A percentile compares a stretch with the other conserved stretches of the same genome.
Conservation (phyloP, 2,888 invertebrate genomes). For the Mechanitis messenoides region DNA sequence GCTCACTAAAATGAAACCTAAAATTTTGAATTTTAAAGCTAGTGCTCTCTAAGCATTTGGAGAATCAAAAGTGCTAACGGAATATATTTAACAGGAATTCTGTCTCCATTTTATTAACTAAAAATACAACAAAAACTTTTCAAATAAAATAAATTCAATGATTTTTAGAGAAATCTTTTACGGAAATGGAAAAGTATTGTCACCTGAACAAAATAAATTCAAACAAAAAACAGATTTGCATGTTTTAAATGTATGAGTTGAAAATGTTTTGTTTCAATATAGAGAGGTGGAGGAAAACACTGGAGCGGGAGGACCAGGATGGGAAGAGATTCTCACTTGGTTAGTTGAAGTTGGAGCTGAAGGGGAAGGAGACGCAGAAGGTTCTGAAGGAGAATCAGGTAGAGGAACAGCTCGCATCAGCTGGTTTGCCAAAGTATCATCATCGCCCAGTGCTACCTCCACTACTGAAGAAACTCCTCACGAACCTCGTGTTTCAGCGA, state of each 20-base stretch:
- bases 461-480: conserved; percentile 66
- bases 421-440: conserved; percentile 82
- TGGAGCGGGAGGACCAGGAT: conserved; percentile 64
- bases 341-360: conserved; percentile 92
- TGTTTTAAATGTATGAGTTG: neutral
- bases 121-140: neutral
- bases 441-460: conserved; percentile 46
- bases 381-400: conserved; percentile 74
- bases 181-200: conserved; percentile 13
- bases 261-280: conserved; percentile 9
- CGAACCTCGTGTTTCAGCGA: conserved; percentile 83
- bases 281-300: conserved; percentile 59
- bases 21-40: conserved; percentile 48
- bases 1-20: conserved; percentile 55
- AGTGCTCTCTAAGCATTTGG: conserved; percentile 27
- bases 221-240: conserved; percentile 8
- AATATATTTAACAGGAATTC: conserved; percentile 11
- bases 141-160: conserved; percentile 9
- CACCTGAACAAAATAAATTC: conserved; percentile 10
- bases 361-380: conserved; percentile 75
- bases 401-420: conserved; percentile 90
- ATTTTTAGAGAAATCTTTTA: conserved; percentile 8
- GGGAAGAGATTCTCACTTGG: conserved; percentile 94
- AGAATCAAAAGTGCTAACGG: conserved; percentile 25
- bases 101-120: neutral